phyloP scores from a whole-genome alignment of 37 sponge, comb jelly and placozoan species.

The Crambe crambe region DNA sequence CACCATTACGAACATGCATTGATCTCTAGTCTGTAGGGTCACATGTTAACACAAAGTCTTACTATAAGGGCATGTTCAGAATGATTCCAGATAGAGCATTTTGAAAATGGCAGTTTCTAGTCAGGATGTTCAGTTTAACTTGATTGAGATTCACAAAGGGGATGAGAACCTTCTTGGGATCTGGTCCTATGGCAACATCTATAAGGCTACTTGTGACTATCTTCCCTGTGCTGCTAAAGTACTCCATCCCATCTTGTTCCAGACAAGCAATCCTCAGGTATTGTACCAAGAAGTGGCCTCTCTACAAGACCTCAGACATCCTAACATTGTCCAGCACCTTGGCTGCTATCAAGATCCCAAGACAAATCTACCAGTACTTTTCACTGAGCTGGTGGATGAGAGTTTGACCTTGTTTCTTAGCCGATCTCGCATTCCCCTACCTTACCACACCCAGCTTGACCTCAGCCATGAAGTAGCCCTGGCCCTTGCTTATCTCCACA shows the following conservation, averaged over 20 bases:
- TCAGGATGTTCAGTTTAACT: too few species aligned
- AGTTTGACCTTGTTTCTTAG: slow-evolving; percentile 45
- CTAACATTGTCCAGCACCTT: slow-evolving; percentile 33
- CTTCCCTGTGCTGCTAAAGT: slow-evolving; percentile 40
- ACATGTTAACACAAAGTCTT: too few species aligned
- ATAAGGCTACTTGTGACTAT: slow-evolving; percentile 34
- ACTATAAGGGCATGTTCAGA: too few species aligned
- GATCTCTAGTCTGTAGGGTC: too few species aligned
- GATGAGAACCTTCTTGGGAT: background rate
- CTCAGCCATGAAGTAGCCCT: slow-evolving; percentile 36
- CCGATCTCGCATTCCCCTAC: background rate
- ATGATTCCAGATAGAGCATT: too few species aligned
- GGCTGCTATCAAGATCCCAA: slow-evolving; percentile 29
- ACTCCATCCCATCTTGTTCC: background rate
- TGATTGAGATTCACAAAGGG: background rate
- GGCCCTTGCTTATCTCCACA: slow-evolving; percentile 42
- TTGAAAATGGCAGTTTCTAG: too few species aligned
- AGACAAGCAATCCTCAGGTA: background rate
- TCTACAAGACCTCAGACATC: slow-evolving; percentile 15
- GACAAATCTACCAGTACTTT: slow-evolving; percentile 14
- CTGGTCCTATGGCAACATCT: slow-evolving; percentile 31
- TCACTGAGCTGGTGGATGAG: slow-evolving; percentile 57
- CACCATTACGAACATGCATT: too few species aligned
- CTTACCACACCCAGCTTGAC: slow-evolving; percentile 17
- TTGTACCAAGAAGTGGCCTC: background rate